Base-by-base conservation (phyloP, 2,888 invertebrate species). In the Lycocerus yunnanus region DNA sequence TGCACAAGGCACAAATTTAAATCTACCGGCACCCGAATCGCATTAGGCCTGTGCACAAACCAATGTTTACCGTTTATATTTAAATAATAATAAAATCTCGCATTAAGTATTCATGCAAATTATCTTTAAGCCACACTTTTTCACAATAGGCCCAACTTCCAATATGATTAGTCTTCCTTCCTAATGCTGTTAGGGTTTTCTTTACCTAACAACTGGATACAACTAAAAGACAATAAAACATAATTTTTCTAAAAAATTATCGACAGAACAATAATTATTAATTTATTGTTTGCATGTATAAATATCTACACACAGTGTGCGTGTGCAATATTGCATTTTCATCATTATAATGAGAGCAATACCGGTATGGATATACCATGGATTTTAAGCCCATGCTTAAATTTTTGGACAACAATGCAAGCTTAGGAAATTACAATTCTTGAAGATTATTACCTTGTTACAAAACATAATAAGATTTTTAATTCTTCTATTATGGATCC, bases 1-100 rank as follows among this genome's bases (percentile, higher is more conserved):
- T 73, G 68, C 68, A n/a, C n/a, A n/a, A 66, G 24, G 24, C 27
- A 66, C 61, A 63, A 65, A 66, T 66, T 69, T 69, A 27, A 69
- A 15, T 61, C 15, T 15, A n/a, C 69, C 24, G 61, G 69, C 61
- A 69, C 61, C 61, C 61, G 18, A 58, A 21, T 68, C 18, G 15
- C 66, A 66, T 59, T 71, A 66, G 59, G 27, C 66, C 11, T 14
- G 3, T 43, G n/a, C 43, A 43, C 43, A 43, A n/a, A n/a, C n/a
- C 43, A n/a, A 43, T 43, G 43, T 43, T 43, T 43, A 43, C 43
- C 43, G n/a, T 43, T n/a, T n/a, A 43, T 43, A 43, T 43, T 43
- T 43, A 43, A 43, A 43, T 43, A 43, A 43, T 43, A 43, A 43
- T 43, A 43, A 43, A n/a, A 43, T 43, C 13, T n/a, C 43, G 8